A percentile compares a stretch with the other conserved stretches of the same genome.
These are phyloP conservation scores for Cirrhinus molitorella DNA, from an alignment of 2,797 vertebrate species.

Conservation along the genomic window DNA sequence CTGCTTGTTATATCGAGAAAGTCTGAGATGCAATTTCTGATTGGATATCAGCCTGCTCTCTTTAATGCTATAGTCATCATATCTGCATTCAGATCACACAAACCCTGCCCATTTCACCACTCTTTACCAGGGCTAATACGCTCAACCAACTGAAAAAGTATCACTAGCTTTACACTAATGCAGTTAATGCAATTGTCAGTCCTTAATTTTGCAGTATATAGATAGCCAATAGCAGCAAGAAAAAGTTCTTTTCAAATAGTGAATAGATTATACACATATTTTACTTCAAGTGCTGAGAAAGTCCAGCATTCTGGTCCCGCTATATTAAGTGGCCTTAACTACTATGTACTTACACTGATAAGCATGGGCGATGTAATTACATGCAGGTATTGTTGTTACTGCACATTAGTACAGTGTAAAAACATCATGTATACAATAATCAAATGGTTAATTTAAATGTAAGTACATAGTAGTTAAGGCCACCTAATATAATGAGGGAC, in stretches of 20 bases:
- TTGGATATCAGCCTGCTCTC: background rate
- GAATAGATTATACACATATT: background rate
- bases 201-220: background rate
- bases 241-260: background rate
- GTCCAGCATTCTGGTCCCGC: background rate
- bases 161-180: background rate
- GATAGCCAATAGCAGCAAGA: background rate
- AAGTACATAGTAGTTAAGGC: too few relatives aligned
- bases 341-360: too few relatives aligned
- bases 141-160: background rate
- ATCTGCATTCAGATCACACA: background rate
- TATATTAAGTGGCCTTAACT: too few relatives aligned
- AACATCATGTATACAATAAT: too few relatives aligned
- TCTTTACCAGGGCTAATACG: background rate
- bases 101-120: background rate
- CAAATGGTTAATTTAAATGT: too few relatives aligned
- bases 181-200: background rate
- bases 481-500: too few relatives aligned
- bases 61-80: background rate
- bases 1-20: background rate
- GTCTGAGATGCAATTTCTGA: background rate
- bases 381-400: too few relatives aligned
- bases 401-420: too few relatives aligned
- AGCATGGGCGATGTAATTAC: too few relatives aligned
- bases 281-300: background rate